Evolutionary conservation across 2,113 vertebrate species (phyloP).

Genomic region (Chamaetylas fuelleborni): DNA sequence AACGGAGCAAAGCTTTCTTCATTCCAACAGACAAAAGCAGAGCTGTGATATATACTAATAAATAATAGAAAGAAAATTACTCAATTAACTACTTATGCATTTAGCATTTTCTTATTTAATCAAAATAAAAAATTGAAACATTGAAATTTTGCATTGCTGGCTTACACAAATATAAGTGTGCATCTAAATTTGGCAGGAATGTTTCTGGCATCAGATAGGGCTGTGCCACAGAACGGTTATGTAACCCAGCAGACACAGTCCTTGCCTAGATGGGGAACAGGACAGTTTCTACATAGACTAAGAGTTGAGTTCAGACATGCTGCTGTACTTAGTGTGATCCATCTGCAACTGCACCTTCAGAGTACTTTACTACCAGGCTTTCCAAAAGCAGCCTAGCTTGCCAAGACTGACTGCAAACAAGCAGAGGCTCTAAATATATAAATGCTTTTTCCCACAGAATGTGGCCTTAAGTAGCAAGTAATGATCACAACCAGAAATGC

Average conservation of each 20-base stretch:
- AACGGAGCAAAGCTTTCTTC: background rate
- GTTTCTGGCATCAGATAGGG: background rate
- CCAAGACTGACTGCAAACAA: background rate
- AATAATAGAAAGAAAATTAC: background rate
- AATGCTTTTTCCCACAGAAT: background rate
- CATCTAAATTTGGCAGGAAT: background rate
- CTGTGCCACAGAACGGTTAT: background rate
- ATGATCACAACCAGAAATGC: background rate
- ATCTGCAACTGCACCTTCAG: background rate
- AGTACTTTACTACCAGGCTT: background rate
- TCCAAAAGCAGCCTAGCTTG: background rate
- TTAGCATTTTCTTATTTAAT: background rate
- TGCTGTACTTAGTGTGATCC: background rate
- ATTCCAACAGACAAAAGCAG: background rate
- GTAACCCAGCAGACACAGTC: background rate
- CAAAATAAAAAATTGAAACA: background rate
- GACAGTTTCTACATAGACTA: background rate
- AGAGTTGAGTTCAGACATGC: background rate
- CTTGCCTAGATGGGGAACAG: background rate
- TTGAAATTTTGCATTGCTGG: background rate
- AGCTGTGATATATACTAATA: background rate
- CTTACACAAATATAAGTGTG: background rate
- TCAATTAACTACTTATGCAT: background rate
- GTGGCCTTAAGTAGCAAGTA: background rate
- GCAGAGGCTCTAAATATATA: background rate